A percentile compares a stretch with the other conserved stretches of the same genome.
Conservation (phyloP, 2,797 vertebrate species). For the Scomberomorus guttatus region DNA sequence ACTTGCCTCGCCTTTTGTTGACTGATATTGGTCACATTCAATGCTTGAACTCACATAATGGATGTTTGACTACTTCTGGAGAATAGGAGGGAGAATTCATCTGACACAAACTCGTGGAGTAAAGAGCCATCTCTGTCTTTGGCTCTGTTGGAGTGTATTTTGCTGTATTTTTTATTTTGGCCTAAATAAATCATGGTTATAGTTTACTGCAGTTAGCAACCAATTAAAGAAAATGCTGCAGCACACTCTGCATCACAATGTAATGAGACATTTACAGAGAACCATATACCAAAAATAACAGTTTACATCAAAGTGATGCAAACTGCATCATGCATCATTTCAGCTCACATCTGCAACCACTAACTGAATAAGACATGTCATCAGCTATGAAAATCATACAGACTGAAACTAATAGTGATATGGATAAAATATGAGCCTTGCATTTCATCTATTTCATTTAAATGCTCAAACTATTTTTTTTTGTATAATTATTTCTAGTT, state of each 20-base stretch:
- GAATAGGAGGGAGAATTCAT: conserved; percentile 9
- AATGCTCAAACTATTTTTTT: too few species aligned
- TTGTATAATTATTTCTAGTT: too few species aligned
- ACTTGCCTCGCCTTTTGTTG: conserved; percentile 33
- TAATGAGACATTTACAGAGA: conserved; percentile 2
- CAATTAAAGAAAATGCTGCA: conserved; percentile 7
- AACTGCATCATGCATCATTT: neutral
- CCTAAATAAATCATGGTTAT: neutral
- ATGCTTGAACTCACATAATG: conserved; percentile 38
- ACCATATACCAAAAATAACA: neutral
- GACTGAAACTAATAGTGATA: neutral
- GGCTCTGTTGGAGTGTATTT: neutral
- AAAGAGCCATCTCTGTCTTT: neutral
- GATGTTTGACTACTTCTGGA: conserved; percentile 31
- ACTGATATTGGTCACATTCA: conserved; percentile 43
- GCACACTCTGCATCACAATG: neutral
- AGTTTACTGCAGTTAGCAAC: neutral
- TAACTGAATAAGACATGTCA: neutral
- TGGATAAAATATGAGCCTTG: neutral
- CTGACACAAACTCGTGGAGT: neutral
- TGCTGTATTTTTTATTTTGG: too few species aligned
- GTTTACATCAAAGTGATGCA: neutral
- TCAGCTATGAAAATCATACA: neutral
- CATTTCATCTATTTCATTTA: neutral
- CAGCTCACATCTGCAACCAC: neutral